A percentile compares a stretch with the other conserved stretches of the same genome.
Conservation (phyloP, 2,888 invertebrate genomes). For the Chalcosyrphus nemorum region DNA sequence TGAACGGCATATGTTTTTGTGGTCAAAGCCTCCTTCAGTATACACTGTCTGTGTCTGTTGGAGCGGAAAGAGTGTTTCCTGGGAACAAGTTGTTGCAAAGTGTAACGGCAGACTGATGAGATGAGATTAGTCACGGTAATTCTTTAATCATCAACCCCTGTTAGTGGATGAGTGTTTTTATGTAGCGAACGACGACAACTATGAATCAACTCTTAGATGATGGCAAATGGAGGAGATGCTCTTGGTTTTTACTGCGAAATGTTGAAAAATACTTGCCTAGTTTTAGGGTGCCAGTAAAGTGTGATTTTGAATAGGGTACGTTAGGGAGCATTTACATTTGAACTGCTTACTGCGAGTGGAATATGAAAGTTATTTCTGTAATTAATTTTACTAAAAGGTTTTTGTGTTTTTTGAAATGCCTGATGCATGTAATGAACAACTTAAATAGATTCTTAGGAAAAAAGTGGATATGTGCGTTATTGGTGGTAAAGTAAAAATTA, state of each 20-base stretch:
- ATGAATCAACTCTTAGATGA: background rate
- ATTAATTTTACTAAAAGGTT: too few relatives aligned
- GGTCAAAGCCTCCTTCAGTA: constrained; percentile 42
- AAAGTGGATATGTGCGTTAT: too few relatives aligned
- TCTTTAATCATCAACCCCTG: constrained; percentile 15
- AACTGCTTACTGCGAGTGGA: background rate
- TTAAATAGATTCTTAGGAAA: too few relatives aligned
- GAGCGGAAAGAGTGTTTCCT: constrained; percentile 48
- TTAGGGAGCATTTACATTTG: constrained; percentile 27
- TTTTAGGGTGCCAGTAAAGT: constrained; percentile 26
- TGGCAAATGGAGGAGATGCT: background rate
- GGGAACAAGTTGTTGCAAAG: constrained; percentile 47
- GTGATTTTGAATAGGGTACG: constrained; percentile 6
- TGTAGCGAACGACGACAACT: background rate
- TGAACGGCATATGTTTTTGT: constrained; percentile 52
- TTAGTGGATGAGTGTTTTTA: background rate
- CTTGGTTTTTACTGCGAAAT: background rate
- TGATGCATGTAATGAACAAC: too few relatives aligned
- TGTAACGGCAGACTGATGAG: constrained; percentile 46
- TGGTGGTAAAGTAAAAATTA: too few relatives aligned
- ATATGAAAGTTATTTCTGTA: too few relatives aligned
- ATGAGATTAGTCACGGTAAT: constrained; percentile 51
- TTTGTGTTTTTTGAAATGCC: too few relatives aligned
- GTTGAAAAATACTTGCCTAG: constrained; percentile 32
- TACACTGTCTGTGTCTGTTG: constrained; percentile 29